Base-by-base conservation (phyloP, 2,888 invertebrate genomes). In the Drosophila niveifrons region DNA sequence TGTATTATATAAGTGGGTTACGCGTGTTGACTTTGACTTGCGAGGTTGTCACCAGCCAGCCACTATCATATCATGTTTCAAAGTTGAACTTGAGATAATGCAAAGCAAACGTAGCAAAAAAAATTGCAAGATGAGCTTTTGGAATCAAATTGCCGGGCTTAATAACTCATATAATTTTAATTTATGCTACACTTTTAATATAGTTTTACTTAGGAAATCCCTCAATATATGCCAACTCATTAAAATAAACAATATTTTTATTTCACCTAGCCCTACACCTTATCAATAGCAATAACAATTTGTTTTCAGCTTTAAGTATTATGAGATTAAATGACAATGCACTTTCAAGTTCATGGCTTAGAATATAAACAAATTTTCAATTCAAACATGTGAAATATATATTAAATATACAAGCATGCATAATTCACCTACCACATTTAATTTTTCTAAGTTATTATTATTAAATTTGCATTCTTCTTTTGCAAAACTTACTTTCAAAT, bases 11-110 rank as follows among this genome's bases (percentile, higher is more conserved):
- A 86, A 77, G 53, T 85, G 65, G 85, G 85, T 67, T 78, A 73
- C 46, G 47, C 44, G 46, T 53, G 57, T 72, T 86, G 83, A 83
- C 83, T 61, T 78, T 83, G 87, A 68, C 72, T 73, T 80, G 61
- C 9, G 66, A 80, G 78, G 83, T 80, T 61, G 51, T 17, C 23
- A 47, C 36, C 31, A 34, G 67, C 39, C 56, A 55, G 39, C 66
- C 72, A 18, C 62, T 56, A 46, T 36, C 58, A 62, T 53, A 63
- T 75, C 59, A 75, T 52, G 15, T 75, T 78, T 56, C 67, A 13
- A 13, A 8, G 44, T 62, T 73, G 52, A 75, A 57, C 75, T 75
- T 73, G 78, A 75, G 59, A 74, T 78, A 50, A 53, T 67, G 44
- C n/a, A 31, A 63, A 17, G 36, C 52, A 29, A 66, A 17, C 53